Base-by-base conservation (phyloP, 2,797 vertebrate genomes). In the Parotocinclus haroldoi region DNA sequence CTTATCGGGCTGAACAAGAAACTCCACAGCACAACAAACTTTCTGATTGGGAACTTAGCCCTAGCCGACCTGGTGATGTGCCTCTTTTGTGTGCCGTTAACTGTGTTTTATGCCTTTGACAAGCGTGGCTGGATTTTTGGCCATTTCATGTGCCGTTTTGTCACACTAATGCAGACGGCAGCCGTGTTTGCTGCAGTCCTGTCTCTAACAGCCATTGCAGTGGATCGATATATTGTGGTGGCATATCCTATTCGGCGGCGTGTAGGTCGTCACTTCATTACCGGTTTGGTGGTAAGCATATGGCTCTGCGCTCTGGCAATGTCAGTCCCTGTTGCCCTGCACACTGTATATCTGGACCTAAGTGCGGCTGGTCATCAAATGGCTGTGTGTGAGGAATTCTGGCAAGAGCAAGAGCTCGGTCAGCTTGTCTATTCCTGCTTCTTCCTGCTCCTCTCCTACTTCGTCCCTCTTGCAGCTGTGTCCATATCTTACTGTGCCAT, bases 341-440 rank as follows among this genome's bases (percentile, higher is more conserved):
- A 93, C 82, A 94, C 89, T 0, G 85, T 86, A 63, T 90, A 94
- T 75, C 55, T 94, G 77, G 93, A 95, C 64, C 88, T 95, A 73
- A 89, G 86, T 0, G 51, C 81, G 7, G 75, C 89, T 0, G 93
- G 93, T 42, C 83, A 93, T 0, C 82, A 92, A 75, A 89, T 95
- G 92, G 82, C 88, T 7, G 85, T 95, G 71, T 95, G 93, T 0
- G 93, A 95, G 76, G 94, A 95, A 82, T 92, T 93, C 71, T 95
- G 94, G 93, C 84, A 84, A 5, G 88, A 88, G 0, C 75, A 90
- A 62, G 90, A 95, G 81, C 79, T 46, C 3, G 81, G 83, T 19
- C 79, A 91, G 16, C 78, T 93, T 37, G 75, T 94, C 45, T 95
- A 95, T 79, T 95, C 94, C 0, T 93, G 91, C 51, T 80, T 92